A percentile compares a stretch with the other conserved stretches of the same genome.
These are phyloP conservation scores for Taurulus bubalis DNA, from an alignment of 2,113 vertebrate genomes.

Conservation along the genomic window DNA sequence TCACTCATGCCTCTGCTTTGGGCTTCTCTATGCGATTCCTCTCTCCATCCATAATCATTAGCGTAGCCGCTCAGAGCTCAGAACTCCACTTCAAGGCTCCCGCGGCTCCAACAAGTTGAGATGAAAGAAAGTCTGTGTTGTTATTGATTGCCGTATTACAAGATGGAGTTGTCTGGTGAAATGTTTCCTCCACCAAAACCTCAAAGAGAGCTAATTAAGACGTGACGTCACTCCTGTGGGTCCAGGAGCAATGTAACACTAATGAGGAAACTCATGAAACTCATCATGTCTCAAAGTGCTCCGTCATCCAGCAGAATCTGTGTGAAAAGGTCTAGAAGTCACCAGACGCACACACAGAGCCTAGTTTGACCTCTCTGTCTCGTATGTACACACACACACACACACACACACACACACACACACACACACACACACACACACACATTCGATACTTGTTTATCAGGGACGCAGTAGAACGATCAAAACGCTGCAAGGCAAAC, in stretches of 20 bases:
- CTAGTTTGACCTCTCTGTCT: not conserved
- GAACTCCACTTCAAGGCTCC: conserved; percentile 25
- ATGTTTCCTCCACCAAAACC: conserved; percentile 1
- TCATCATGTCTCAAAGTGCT: not conserved
- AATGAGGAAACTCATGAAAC: conserved; percentile 14
- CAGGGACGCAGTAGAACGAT: not conserved
- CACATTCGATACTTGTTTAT: conserved; percentile 45
- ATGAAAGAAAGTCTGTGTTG: conserved; percentile 32
- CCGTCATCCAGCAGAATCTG: not conserved
- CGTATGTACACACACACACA: not conserved
- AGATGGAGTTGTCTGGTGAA: conserved; percentile 10
- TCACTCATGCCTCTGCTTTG: not conserved
- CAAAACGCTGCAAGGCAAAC: conserved; percentile 15
- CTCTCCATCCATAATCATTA: not conserved
- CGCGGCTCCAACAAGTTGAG: conserved; percentile 14
- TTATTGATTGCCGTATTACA: conserved; percentile 18
- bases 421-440: not conserved
- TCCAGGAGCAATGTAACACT: not conserved
- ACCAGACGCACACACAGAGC: not conserved
- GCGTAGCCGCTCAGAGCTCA: not conserved
- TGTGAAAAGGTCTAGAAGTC: not conserved
- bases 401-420: too few relatives aligned
- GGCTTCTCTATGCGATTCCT: not conserved
- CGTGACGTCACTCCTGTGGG: not conserved
- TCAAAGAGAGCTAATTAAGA: conserved; percentile 27